These are phyloP conservation scores for Tragelaphus buxtoni DNA, from an alignment of 2,113 vertebrate genomes.

Conservation along the genomic window DNA sequence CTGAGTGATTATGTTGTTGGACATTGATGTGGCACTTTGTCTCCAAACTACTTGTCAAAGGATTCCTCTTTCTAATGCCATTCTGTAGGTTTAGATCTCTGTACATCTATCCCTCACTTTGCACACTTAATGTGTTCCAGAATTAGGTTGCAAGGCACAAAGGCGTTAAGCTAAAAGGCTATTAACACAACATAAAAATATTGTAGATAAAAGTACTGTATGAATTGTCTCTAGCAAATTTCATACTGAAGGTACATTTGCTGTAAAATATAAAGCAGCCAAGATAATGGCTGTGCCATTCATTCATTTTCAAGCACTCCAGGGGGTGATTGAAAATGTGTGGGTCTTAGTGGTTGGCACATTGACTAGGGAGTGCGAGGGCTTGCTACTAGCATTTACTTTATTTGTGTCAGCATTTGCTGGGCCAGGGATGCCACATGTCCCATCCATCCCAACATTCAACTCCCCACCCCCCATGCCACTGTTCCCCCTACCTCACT, in stretches of 20 bases:
- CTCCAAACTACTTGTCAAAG: not conserved
- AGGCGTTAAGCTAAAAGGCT: constrained; percentile 37
- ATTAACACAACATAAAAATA: constrained; percentile 8
- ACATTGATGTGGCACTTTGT: not conserved
- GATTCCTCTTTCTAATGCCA: not conserved
- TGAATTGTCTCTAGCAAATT: constrained; percentile 2
- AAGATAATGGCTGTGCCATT: not conserved
- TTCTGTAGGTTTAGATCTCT: not conserved
- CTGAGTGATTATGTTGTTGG: not conserved
- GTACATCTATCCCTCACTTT: not conserved
- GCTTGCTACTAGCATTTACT: not conserved
- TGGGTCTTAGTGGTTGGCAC: not conserved
- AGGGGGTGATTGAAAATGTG: not conserved
- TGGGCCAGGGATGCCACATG: not conserved
- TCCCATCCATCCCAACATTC: too few species aligned
- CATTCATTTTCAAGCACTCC: not conserved
- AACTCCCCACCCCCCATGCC: not conserved
- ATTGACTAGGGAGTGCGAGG: not conserved
- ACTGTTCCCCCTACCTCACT: too few species aligned
- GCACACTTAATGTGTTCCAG: not conserved
- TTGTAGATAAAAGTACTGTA: not conserved
- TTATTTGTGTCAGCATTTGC: not conserved
- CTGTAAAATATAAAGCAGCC: not conserved
- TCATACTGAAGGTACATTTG: not conserved
- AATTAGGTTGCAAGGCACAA: constrained; percentile 43